phyloP scores from a whole-genome alignment of 1,140 invertebrate species.

The Penaeus indicus region DNA sequence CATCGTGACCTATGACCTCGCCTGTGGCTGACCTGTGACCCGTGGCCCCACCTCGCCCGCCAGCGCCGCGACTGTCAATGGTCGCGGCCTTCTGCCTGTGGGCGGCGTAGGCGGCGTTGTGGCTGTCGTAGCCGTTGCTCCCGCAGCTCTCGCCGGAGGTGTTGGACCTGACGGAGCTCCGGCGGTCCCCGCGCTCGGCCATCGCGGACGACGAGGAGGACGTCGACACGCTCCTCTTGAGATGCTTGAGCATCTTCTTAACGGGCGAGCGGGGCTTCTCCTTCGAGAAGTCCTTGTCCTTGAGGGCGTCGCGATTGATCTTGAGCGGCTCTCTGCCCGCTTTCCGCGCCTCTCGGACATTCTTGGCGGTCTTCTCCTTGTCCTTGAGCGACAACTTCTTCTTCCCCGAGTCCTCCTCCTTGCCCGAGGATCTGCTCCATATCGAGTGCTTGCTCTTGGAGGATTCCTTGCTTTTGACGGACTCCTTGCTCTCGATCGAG shows the following conservation, averaged over 20 bases:
- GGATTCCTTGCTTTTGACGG: slow-evolving; percentile 41
- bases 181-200: neutral
- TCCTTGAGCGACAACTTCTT: slow-evolving; percentile 25
- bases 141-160: neutral
- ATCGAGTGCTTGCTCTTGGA: slow-evolving; percentile 32
- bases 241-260: slow-evolving; percentile 52
- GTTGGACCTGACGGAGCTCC: slow-evolving; percentile 8
- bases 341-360: slow-evolving; percentile 11
- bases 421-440: slow-evolving; percentile 38
- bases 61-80: slow-evolving; percentile 12
- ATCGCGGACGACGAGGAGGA: neutral
- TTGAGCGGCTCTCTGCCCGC: slow-evolving; percentile 39
- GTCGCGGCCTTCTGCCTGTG: slow-evolving; percentile 28
- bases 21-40: slow-evolving; percentile 7
- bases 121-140: neutral
- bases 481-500: slow-evolving; percentile 33
- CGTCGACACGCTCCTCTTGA: slow-evolving; percentile 29
- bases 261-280: slow-evolving; percentile 47
- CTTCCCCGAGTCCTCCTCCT: slow-evolving; percentile 30
- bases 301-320: slow-evolving; percentile 32
- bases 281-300: slow-evolving; percentile 22
- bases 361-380: neutral
- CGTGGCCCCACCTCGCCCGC: neutral
- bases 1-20: neutral
- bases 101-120: neutral